Base-by-base conservation (phyloP, 2,113 vertebrate genomes). In the Leucoraja erinaceus region DNA sequence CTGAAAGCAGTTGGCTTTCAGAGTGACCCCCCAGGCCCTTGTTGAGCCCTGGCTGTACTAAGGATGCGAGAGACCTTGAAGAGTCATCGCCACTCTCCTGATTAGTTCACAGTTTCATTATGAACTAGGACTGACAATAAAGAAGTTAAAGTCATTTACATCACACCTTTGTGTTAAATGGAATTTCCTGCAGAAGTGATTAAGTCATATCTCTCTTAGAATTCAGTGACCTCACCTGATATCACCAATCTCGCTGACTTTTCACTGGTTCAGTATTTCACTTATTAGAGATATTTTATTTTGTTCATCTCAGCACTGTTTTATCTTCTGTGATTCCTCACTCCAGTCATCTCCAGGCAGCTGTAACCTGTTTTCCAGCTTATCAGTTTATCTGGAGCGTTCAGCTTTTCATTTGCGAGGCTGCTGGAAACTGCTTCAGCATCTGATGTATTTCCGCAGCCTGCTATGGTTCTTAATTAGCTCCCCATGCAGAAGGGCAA, bases 241-340 rank as follows among this genome's bases (percentile, higher is more conserved):
- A 63, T 63, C 56, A 18, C 28, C 12, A 31, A n/a, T n/a, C 59
- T 61, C 81, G 61, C 8, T 86, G 83, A 63, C 33, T 61, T 25
- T 31, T 86, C 22, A 86, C 25, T 86, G 25, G 83, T 10, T n/a
- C 83, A n/a, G 25, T 86, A 14, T 61, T 63, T 61, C 63, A 86
- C 28, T 31, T 63, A 28, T 63, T 61, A 31, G 59, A 63, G 28
- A 31, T 63, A 2, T 28, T 31, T 86, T 47, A 47, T 47, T 86
- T 18, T 86, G 59, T 86, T 63, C n/a, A n/a, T 31, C 59, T 86
- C 59, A 86, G 59, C 83, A 63, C 16, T 86, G 83, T 86, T 86
- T 86, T 86, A 86, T 86, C 59, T 63, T 28, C 28, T 63, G 28
- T n/a, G 28, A 86, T 86, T 63, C 14, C 83, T 86, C 59, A 63